Evolutionary conservation across 2,113 vertebrate species (phyloP), one percentile per base, ranked within the genome.

Genomic region (Salvelinus fontinalis): DNA sequence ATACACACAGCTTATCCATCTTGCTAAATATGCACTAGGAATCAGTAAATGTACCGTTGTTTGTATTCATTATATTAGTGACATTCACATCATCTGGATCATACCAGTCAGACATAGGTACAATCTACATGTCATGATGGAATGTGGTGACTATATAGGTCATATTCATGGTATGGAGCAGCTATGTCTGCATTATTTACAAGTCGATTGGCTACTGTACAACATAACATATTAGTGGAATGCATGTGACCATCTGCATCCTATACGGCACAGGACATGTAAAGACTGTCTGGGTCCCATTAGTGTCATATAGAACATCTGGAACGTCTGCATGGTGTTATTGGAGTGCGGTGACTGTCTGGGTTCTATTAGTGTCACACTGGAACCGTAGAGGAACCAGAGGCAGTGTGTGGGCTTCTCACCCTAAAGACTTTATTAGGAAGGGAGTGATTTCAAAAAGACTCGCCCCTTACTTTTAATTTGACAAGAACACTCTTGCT

Each of bases 231-330:
- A 60, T 60, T n/a, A 60, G n/a, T 60, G 59, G 20, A 20, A 60
- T n/a, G 20, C 59, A 60, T 7, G 20, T 8, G 18, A 60, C 6
- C 20, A n/a, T 60, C 59, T n/a, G 20, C 4, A 22, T 60, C 20
- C 3, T 22, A n/a, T 60, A n/a, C 4, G 1, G 8, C 4, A 60
- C 12, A 60, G 1, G n/a, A 74, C 70, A 39, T 39, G 39, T 39
- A 39, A 39, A 39, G 79, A 78, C 75, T 27, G 22, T 65, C 71
- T 78, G 84, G 83, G 85, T 75, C 77, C 79, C 71, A 83, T 86
- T 84, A 83, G 85, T 78, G 86, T 85, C 85, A 83, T 79, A 71
- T 71, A 75, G 73, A 69, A 82, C 87, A 84, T 86, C 87, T 89
- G 87, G 73, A 69, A 82, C 83, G 83, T 87, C 87, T 89, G 87